Evolutionary conservation across 2,888 invertebrate genomes (phyloP).

Genomic region (Drosophila recens): DNA sequence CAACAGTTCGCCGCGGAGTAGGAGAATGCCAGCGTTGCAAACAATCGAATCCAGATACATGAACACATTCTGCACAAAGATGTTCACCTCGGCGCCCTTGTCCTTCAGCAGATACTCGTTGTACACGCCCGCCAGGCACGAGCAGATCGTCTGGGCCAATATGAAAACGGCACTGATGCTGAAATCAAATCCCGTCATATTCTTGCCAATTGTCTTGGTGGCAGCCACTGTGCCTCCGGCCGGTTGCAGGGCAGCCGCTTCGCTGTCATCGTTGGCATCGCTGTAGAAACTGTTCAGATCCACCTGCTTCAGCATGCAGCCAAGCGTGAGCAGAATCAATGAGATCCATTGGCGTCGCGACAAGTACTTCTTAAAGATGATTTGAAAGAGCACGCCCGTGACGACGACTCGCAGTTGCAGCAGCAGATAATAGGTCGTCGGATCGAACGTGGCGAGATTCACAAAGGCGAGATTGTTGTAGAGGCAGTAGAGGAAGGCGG

Average conservation of each 20-base stretch:
- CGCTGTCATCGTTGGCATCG: slow-evolving; percentile 73
- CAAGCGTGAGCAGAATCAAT: slow-evolving; percentile 92
- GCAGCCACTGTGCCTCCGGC: not conserved
- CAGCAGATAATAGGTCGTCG: slow-evolving; percentile 96
- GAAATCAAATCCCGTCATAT: slow-evolving; percentile 85
- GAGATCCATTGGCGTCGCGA: slow-evolving; percentile 95
- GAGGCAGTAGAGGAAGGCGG: slow-evolving; percentile 95
- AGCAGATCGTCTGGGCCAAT: slow-evolving; percentile 93
- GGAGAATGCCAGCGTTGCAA: slow-evolving; percentile 92
- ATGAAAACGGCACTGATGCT: slow-evolving; percentile 89
- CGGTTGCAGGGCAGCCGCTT: slow-evolving; percentile 64
- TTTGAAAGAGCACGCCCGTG: slow-evolving; percentile 94
- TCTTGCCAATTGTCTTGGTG: slow-evolving; percentile 60
- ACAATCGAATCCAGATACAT: slow-evolving; percentile 97
- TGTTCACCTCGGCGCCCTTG: slow-evolving; percentile 92
- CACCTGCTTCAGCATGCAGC: slow-evolving; percentile 96
- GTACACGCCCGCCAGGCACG: slow-evolving; percentile 97
- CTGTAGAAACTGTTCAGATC: slow-evolving; percentile 84
- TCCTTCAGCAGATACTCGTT: slow-evolving; percentile 97
- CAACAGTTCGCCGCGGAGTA: slow-evolving; percentile 88
- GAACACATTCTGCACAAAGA: slow-evolving; percentile 97
- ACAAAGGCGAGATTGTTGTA: slow-evolving; percentile 97
- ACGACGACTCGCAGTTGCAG: slow-evolving; percentile 96
- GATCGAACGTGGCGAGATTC: slow-evolving; percentile 96
- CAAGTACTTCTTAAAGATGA: slow-evolving; percentile 93